Evolutionary conservation across 2,888 invertebrate genomes (phyloP).

Genomic region (Drosophila mercatorum): DNA sequence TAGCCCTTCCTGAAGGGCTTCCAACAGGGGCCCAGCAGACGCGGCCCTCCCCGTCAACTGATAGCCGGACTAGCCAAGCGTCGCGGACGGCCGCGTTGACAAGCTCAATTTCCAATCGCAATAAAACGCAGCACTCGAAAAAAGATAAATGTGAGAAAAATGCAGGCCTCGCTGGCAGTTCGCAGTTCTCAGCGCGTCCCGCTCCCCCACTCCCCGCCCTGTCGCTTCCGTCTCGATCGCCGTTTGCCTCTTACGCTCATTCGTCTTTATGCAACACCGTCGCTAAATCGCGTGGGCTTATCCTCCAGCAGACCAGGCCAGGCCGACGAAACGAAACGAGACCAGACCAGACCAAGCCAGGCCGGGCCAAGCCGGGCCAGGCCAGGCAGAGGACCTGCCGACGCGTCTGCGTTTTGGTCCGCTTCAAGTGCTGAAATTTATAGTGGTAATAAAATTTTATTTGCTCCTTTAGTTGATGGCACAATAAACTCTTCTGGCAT

Average conservation of each 20-base stretch:
- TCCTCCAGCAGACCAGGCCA: slow-evolving; percentile 46
- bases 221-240: slow-evolving; percentile 30
- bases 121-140: slow-evolving; percentile 78
- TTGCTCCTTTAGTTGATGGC: slow-evolving; percentile 80
- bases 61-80: slow-evolving; percentile 69
- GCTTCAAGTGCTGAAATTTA: slow-evolving; percentile 78
- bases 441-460: slow-evolving; percentile 81
- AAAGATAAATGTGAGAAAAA: slow-evolving; percentile 82
- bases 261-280: slow-evolving; percentile 64
- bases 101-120: slow-evolving; percentile 81
- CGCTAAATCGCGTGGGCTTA: slow-evolving; percentile 78
- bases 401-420: slow-evolving; percentile 51
- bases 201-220: background rate
- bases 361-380: background rate
- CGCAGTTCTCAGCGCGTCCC: slow-evolving; percentile 22
- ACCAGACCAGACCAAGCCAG: slow-evolving; percentile 8
- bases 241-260: slow-evolving; percentile 50
- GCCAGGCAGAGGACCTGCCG: slow-evolving; percentile 59
- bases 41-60: slow-evolving; percentile 24
- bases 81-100: slow-evolving; percentile 71
- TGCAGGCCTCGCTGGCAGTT: slow-evolving; percentile 58
- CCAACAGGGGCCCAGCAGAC: slow-evolving; percentile 18
- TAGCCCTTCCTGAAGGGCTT: slow-evolving; percentile 16
- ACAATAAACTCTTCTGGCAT: slow-evolving; percentile 77
- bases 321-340: slow-evolving; percentile 25